phyloP scores from a whole-genome alignment of 1,140 invertebrate species.

The Drosophila athabasca region DNA sequence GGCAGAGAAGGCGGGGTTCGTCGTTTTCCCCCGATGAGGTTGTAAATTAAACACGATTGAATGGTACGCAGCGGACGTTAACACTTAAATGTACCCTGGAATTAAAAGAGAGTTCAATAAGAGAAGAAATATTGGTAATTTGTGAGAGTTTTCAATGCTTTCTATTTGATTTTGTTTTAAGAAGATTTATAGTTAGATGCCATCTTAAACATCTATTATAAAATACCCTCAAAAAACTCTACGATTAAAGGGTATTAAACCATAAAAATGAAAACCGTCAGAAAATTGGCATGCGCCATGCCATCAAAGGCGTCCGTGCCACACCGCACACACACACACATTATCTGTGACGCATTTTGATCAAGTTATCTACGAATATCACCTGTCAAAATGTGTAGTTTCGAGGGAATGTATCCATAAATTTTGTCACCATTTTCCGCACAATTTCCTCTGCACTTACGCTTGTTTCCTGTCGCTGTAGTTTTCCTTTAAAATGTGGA shows the following conservation, averaged over 20 bases:
- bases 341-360: conserved; percentile 31
- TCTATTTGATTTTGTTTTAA: no score
- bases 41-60: conserved; percentile 33
- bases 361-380: conserved; percentile 12
- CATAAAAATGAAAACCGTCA: no score
- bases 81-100: no score
- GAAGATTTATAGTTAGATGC: no score
- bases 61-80: background rate
- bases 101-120: no score
- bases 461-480: background rate
- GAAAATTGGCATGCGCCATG: conserved; percentile 27
- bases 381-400: conserved; percentile 7
- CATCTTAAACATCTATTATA: no score
- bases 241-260: no score
- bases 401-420: conserved; percentile 35
- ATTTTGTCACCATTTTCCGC: conserved; percentile 15
- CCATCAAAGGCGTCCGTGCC: conserved; percentile 4
- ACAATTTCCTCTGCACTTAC: conserved; percentile 3
- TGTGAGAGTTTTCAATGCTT: no score
- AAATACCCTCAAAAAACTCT: no score
- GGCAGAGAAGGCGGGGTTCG: background rate
- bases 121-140: no score
- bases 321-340: background rate
- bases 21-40: background rate
- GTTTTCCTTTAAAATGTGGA: conserved; percentile 10